Percentiles rank a stretch among this genome's conserved stretches.
phyloP scores from a whole-genome alignment of 2,797 vertebrate species.

The Pangasius macronema region DNA sequence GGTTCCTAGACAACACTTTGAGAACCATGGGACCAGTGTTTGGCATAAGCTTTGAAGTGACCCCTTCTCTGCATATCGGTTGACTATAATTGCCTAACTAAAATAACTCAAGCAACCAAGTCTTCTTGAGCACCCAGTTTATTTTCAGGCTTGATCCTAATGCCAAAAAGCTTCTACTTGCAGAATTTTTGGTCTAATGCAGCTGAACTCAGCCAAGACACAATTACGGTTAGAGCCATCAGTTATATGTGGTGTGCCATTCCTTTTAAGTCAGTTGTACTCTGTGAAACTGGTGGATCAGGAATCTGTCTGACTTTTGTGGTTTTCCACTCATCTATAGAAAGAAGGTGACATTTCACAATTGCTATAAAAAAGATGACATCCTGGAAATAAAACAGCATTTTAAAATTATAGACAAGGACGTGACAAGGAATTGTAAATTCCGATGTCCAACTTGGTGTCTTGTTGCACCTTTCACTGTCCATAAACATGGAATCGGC shows the following conservation, averaged over 20 bases:
- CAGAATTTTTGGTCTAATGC: background rate
- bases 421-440: slow-evolving; percentile 71
- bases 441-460: slow-evolving; percentile 52
- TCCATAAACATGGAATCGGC: slow-evolving; percentile 70
- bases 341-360: slow-evolving; percentile 80
- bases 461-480: slow-evolving; percentile 44
- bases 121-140: background rate
- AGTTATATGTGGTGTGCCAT: background rate
- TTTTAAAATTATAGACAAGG: slow-evolving; percentile 66
- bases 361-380: slow-evolving; percentile 71
- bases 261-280: background rate
- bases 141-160: too few relatives aligned
- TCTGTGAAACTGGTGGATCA: slow-evolving; percentile 10
- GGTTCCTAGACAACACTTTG: background rate
- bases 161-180: background rate
- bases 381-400: slow-evolving; percentile 60
- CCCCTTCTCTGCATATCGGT: background rate
- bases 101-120: background rate
- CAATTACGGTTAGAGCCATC: background rate
- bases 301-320: background rate
- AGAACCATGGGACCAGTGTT: background rate
- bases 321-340: slow-evolving; percentile 20
- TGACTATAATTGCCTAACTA: background rate
- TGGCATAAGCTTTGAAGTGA: background rate
- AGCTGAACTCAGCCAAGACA: background rate